Evolutionary conservation across 2,113 vertebrate species (phyloP), one percentile per base, ranked within the genome.

Genomic region (Ahaetulla prasina): DNA sequence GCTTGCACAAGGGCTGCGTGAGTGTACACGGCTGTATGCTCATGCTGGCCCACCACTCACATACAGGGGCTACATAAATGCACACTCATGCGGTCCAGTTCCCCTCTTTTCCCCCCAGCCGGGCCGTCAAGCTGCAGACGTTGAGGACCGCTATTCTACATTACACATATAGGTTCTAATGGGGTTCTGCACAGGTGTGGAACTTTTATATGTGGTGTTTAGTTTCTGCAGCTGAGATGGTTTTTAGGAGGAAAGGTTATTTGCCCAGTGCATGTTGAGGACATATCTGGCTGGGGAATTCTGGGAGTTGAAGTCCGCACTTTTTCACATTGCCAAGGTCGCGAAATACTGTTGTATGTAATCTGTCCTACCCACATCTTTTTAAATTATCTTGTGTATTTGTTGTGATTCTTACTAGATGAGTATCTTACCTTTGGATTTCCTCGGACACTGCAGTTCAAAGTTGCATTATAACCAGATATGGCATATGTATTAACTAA

Each of bases 381-480:
- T 20, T 60, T 89, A 55, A 89, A 60, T 8, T 39, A 9, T 7
- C 2, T 12, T 0, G 0, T 68, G 50, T 54, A 4, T 45, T 45
- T 0, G 8, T 4, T 30, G 22, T 25, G 3, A 8, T 92, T 88
- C n/a, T 57, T 11, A 3, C 0, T 45, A 43, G 88, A 27, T 54
- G 0, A 14, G 2, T 85, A 85, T 16, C 93, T 74, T 98, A 99
- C 99, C 99, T 98, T 98, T 88, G 99, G 99, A 92, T 99, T 99
- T 93, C 99, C 99, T 49, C 99, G 98, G 49, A 99, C 98, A 0
- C 99, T 99, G 97, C 99, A 99, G 97, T 99, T 99, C 90, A 99
- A 97, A 52, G 99, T 98, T 50, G 99, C 94, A 0, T 99, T 99
- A 97, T 99, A 99, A 47, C 99, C 99, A 23, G 99, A 98, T 0